Evolutionary conservation across 2,888 invertebrate genomes (phyloP).

Genomic region (Calliphora vomitoria): DNA sequence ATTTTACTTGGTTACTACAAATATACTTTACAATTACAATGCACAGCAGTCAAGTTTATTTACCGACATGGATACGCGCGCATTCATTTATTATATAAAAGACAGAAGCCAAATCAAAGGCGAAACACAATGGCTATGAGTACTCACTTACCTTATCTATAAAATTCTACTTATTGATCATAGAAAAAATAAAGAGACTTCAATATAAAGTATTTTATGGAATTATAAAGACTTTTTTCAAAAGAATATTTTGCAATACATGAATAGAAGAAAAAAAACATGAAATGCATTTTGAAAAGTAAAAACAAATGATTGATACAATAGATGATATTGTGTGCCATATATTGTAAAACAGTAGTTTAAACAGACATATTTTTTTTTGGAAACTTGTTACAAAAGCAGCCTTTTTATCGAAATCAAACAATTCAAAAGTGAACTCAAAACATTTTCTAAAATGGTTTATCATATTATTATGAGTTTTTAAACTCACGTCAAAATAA

Average conservation of each 20-base stretch:
- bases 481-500: too few relatives aligned
- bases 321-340: slow-evolving; percentile 15
- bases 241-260: slow-evolving; percentile 31
- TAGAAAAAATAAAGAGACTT: slow-evolving; percentile 28
- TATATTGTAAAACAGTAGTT: slow-evolving; percentile 13
- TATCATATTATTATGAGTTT: too few relatives aligned
- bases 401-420: too few relatives aligned
- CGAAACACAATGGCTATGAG: not conserved
- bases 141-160: slow-evolving; percentile 35
- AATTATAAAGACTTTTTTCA: slow-evolving; percentile 44
- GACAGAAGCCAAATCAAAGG: slow-evolving; percentile 18
- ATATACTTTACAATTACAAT: slow-evolving; percentile 11
- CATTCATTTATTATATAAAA: not conserved
- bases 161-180: slow-evolving; percentile 54
- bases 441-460: too few relatives aligned
- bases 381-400: too few relatives aligned
- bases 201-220: slow-evolving; percentile 30
- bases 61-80: slow-evolving; percentile 1
- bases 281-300: slow-evolving; percentile 11
- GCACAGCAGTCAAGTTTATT: not conserved
- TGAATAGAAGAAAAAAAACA: not conserved
- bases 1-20: slow-evolving; percentile 22
- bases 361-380: not conserved
- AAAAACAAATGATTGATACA: slow-evolving; percentile 46
- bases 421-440: too few relatives aligned